A percentile compares a stretch with the other conserved stretches of the same genome.
Evolutionary conservation across 2,888 invertebrate genomes (phyloP).

Genomic region (Acleris cristana): DNA sequence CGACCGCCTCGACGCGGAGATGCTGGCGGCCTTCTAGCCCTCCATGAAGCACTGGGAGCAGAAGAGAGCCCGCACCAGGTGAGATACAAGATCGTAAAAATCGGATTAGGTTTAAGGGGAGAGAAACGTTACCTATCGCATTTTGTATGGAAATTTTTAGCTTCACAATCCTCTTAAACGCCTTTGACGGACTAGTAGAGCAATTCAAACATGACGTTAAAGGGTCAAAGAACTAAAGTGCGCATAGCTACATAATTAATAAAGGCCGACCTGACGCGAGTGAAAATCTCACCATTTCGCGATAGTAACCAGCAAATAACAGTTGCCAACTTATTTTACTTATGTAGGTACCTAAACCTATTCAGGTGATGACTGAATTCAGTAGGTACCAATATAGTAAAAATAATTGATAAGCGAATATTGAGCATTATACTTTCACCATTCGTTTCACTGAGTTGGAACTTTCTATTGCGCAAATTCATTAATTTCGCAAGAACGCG

Average conservation of each 20-base stretch:
- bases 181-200: no score
- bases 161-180: no score
- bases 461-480: conserved; percentile 58
- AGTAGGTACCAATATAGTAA: conserved; percentile 37
- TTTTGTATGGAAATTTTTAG: no score
- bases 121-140: no score
- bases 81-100: no score
- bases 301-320: background rate
- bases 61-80: conserved; percentile 82
- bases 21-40: conserved; percentile 88
- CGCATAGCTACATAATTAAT: no score
- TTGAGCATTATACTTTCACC: conserved; percentile 54
- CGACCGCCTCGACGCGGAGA: conserved; percentile 88
- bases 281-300: no score
- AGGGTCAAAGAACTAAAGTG: no score
- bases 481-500: conserved; percentile 54
- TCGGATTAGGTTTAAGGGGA: no score
- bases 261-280: no score
- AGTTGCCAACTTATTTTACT: background rate
- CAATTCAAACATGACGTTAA: no score
- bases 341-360: conserved; percentile 8
- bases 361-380: conserved; percentile 19
- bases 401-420: conserved; percentile 43
- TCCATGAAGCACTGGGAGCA: conserved; percentile 89
- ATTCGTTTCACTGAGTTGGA: conserved; percentile 47